Base-by-base conservation (phyloP, 2,888 invertebrate species). In the Acleris cristana region DNA sequence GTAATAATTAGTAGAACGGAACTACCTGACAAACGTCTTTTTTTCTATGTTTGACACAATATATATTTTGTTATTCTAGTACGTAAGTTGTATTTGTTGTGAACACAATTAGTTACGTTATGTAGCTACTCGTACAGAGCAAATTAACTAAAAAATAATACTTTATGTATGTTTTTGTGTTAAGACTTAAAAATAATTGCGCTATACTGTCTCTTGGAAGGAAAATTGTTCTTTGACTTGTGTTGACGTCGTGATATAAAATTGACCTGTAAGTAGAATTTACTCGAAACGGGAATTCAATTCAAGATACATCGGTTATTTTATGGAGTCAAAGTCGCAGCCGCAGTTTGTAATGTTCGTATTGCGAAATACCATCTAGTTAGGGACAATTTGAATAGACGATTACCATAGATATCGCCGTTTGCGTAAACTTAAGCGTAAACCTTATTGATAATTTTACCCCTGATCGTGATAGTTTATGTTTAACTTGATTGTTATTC, bases 301-400 rank as follows among this genome's bases (percentile, higher is more conserved):
- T 60, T 61, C 16, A 16, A 57, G 30, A 56, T 45, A 61, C 34
- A 34, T 40, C 40, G 40, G 14, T 40, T 14, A 40, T 14, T 40
- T 40, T 14, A 14, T 40, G 57, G 44, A 56, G 14, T 49, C 23
- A 52, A 40, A 62, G 52, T 56, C 48, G 34, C 30, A 30, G 53
- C 40, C 34, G 52, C 53, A 49, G 18, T 30, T 48, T 19, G 26
- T 52, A 58, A 58, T 67, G 18, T 19, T 58, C 40, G 40, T 34
- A 58, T 63, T 67, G 57, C 67, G 26, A 62, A 67, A 63, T 67
- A 58, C 58, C 53, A 49, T 48, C 54, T 58, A 49, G 54, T 63
- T 63, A 63, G 53, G 40, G 45, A 34, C 40, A 55, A 66, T 53
- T 63, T 63, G 58, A 67, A 67, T 63, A 45, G 65, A 65, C 55